A percentile compares a stretch with the other conserved stretches of the same genome.
These are phyloP conservation scores for Corythornis cristatus DNA, from an alignment of 2,113 vertebrate species.

Conservation along the genomic window DNA sequence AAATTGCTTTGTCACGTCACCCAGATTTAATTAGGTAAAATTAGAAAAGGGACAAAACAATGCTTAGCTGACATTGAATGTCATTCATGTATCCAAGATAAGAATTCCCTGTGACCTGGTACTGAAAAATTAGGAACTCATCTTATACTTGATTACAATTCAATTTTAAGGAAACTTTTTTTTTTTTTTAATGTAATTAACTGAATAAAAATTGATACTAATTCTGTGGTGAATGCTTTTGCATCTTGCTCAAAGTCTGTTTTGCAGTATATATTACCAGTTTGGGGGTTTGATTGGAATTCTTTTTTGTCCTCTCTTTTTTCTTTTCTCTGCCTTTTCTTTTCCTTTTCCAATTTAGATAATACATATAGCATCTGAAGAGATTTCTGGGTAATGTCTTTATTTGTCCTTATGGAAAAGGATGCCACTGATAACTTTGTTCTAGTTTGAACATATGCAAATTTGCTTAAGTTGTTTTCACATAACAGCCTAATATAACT, in stretches of 20 bases:
- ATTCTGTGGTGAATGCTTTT: not conserved
- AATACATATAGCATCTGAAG: not conserved
- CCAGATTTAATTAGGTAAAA: conserved; percentile 22
- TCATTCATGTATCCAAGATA: not conserved
- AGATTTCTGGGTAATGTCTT: not conserved
- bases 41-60: not conserved
- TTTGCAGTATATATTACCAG: not conserved
- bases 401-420: not conserved
- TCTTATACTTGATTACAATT: not conserved
- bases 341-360: not conserved
- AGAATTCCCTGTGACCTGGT: not conserved
- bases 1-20: not conserved
- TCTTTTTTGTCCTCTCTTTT: too few relatives aligned
- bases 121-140: not conserved
- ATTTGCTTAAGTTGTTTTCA: not conserved
- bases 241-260: not conserved
- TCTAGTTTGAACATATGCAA: not conserved
- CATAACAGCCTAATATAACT: not conserved
- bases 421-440: not conserved
- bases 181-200: not conserved
- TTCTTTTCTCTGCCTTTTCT: rapidly evolving
- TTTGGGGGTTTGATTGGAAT: not conserved
- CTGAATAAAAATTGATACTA: not conserved
- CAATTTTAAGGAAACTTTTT: not conserved
- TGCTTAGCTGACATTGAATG: not conserved